Evolutionary conservation across 35 echinoderm and acorn worm species (phyloP), one percentile per base, ranked within the genome.

Genomic region (Nesometra sesokonis): DNA sequence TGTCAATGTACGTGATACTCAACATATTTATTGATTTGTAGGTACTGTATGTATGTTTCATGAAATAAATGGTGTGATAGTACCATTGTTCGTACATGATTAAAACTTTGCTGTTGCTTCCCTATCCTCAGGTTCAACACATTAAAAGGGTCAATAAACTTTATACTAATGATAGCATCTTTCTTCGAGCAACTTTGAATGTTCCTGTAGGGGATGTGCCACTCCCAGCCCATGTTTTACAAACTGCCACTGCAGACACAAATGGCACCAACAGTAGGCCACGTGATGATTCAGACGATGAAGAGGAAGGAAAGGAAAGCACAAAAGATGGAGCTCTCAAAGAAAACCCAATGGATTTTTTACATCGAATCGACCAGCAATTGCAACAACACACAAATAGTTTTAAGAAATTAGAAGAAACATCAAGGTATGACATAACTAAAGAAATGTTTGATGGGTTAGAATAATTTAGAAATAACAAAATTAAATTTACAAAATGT

Each of bases 201-300:
- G 94, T 99, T 85, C 96, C 96, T 47, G 96, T 99, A 17, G 96
- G 96, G n/a, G 93, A 99, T 34, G 90, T 94, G 40, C 96, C 96
- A 7, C 88, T 94, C 17, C 96, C 96, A 57, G 92, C 96, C 31
- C 90, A 93, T 85, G 85, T 99, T 17, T 87, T 99, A 67, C 93
- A 99, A 77, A 94, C 82, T 33, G 93, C 96, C 35, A 85, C 85
- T 1, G 85, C 84, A 35, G 86, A 85, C 3, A 78, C 78, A 17
- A 85, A 82, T 30, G 90, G 85, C 9, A 91, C 79, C 40, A 3
- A 33, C 84, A 37, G 39, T 29, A 30, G 15, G n/a, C 32, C 40
- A 52, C 19, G 35, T 76, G 32, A 85, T 31, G 35, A 76, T 46
- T 30, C 36, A 47, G 27, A 76, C 27, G 43, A 32, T 33, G 31